These are phyloP conservation scores for Myripristis murdjan DNA, from an alignment of 2,797 vertebrate species.

Conservation along the genomic window DNA sequence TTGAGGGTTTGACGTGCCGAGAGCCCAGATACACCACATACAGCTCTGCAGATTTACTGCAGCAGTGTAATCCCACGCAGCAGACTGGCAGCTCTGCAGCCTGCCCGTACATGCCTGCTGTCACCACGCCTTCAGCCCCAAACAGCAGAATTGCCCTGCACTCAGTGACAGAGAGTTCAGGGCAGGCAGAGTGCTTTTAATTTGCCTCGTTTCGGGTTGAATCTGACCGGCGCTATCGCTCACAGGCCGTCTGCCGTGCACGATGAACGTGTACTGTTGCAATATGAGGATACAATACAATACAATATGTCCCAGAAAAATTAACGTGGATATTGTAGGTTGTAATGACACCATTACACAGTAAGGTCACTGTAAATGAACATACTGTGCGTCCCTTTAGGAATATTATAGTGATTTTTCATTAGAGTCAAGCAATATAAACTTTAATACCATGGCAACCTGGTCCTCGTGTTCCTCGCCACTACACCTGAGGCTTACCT, in stretches of 20 bases:
- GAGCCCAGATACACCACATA: conserved; percentile 27
- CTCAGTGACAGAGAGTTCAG: conserved; percentile 69
- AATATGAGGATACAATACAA: conserved; percentile 5
- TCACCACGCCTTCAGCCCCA: conserved; percentile 84
- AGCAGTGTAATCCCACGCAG: conserved; percentile 78
- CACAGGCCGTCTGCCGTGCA: conserved; percentile 27
- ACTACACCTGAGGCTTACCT: too few species aligned
- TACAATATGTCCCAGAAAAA: too few species aligned
- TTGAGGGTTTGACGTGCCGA: conserved; percentile 14
- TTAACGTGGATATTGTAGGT: too few species aligned
- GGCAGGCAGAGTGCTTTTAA: conserved; percentile 42
- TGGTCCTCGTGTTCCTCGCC: too few species aligned
- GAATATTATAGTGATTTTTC: not conserved
- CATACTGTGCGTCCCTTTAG: not conserved
- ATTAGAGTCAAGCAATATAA: too few species aligned
- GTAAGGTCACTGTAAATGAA: conserved; percentile 9
- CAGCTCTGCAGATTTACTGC: conserved; percentile 52
- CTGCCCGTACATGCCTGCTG: conserved; percentile 88
- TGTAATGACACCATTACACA: too few species aligned
- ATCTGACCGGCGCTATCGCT: conserved; percentile 57
- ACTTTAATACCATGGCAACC: too few species aligned
- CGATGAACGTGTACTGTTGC: not conserved
- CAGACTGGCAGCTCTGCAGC: conserved; percentile 79
- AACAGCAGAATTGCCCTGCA: conserved; percentile 76
- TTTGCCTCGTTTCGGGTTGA: conserved; percentile 56